phyloP scores from a whole-genome alignment of 2,113 vertebrate species.

The Megaleporinus macrocephalus region DNA sequence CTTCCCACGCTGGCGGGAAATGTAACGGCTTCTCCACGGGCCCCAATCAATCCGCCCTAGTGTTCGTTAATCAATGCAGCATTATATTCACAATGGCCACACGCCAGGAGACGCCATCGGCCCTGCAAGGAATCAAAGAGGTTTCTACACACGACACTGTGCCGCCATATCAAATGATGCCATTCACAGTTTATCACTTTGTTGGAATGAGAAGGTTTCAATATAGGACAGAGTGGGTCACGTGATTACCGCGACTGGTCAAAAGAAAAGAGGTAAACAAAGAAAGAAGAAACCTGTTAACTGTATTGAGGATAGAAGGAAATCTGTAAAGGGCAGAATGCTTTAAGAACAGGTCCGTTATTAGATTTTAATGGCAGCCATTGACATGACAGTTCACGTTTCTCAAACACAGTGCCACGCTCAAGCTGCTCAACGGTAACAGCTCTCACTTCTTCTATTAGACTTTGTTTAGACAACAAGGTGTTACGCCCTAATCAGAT shows the following conservation, averaged over 20 bases:
- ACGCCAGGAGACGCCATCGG: neutral
- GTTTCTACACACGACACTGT: neutral
- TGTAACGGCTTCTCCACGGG: slow-evolving; percentile 28
- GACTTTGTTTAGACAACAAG: neutral
- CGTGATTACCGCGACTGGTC: neutral
- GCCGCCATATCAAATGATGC: neutral
- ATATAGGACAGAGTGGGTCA: neutral
- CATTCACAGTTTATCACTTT: slow-evolving; percentile 32
- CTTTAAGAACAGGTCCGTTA: neutral
- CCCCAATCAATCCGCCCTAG: slow-evolving; percentile 27
- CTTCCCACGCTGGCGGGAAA: slow-evolving; percentile 10
- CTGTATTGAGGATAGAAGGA: neutral
- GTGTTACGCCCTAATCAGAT: neutral
- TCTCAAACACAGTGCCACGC: neutral
- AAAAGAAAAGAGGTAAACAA: slow-evolving; percentile 15
- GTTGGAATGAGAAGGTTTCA: slow-evolving; percentile 6
- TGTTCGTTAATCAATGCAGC: slow-evolving; percentile 41
- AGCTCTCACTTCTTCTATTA: neutral
- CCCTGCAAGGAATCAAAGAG: slow-evolving; percentile 11
- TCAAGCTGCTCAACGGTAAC: neutral
- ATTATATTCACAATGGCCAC: slow-evolving; percentile 2
- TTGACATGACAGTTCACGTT: slow-evolving; percentile 23
- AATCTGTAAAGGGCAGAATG: slow-evolving; percentile 36
- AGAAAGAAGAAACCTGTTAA: neutral
- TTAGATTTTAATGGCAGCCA: slow-evolving; percentile 6